Percentiles rank a stretch among this genome's conserved stretches.
Evolutionary conservation across 2,888 invertebrate species (phyloP).

Genomic region (Nemapogon koenigi): DNA sequence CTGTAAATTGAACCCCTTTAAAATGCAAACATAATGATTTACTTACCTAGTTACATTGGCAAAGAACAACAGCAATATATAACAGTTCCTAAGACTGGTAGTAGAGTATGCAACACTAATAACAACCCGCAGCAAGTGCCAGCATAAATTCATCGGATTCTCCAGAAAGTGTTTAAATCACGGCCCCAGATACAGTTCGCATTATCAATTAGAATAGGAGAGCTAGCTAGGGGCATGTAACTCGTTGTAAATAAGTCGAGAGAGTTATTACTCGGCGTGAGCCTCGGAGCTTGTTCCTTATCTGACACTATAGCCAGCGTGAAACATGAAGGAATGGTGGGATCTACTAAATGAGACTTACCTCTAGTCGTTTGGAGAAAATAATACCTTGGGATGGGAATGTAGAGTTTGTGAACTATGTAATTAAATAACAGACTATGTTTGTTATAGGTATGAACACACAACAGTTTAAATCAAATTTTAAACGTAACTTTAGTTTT

Average conservation of each 20-base stretch:
- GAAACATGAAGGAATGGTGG: slow-evolving; percentile 8
- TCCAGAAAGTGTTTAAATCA: slow-evolving; percentile 44
- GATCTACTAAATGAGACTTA: no score
- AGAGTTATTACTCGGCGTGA: slow-evolving; percentile 45
- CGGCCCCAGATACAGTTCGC: slow-evolving; percentile 46
- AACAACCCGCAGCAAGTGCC: slow-evolving; percentile 3
- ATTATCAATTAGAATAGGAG: slow-evolving; percentile 50
- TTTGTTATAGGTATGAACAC: no score
- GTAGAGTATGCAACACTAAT: slow-evolving; percentile 7
- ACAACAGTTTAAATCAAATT: no score
- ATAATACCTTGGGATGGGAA: no score
- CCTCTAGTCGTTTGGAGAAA: no score
- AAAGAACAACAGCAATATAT: no score
- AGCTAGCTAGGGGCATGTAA: slow-evolving; percentile 47
- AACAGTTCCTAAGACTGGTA: slow-evolving; percentile 4
- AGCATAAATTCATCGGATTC: slow-evolving; percentile 10
- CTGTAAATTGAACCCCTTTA: no score
- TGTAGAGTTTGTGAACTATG: no score
- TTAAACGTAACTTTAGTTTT: no score
- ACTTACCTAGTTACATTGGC: no score
- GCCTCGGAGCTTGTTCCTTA: slow-evolving; percentile 39
- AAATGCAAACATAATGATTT: no score
- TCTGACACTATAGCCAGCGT: slow-evolving; percentile 22
- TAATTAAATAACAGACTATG: no score
- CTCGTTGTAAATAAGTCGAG: slow-evolving; percentile 50